phyloP scores from a whole-genome alignment of 2,797 vertebrate species.

The Perodicticus potto region DNA sequence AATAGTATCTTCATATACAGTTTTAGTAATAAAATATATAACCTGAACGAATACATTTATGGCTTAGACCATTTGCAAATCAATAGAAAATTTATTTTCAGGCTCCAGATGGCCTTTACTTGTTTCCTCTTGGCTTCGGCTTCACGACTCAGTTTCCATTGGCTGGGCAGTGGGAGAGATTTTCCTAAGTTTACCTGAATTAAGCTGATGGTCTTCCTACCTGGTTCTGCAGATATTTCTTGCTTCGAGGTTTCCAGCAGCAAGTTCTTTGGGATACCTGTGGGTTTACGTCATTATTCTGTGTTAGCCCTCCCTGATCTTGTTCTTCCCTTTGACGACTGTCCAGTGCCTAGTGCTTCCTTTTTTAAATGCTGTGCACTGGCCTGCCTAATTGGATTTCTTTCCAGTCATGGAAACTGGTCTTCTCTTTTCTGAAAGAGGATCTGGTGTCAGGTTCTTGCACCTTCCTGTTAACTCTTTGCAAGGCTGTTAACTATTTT shows the following conservation, averaged over 20 bases:
- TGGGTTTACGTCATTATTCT: background rate
- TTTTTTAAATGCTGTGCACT: background rate
- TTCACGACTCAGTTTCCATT: conserved; percentile 16
- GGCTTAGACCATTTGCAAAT: background rate
- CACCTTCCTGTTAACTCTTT: background rate
- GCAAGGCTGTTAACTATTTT: background rate
- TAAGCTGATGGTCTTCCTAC: background rate
- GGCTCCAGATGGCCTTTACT: background rate
- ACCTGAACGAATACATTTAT: conserved; percentile 5
- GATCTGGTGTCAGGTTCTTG: background rate
- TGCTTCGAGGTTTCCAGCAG: background rate
- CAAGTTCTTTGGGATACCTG: background rate
- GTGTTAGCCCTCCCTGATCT: background rate
- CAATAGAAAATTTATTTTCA: background rate
- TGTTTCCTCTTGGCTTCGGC: conserved; percentile 13
- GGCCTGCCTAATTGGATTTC: background rate
- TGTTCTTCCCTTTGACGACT: background rate
- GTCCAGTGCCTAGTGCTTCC: background rate
- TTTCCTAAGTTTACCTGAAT: conserved; percentile 6
- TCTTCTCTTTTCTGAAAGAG: background rate
- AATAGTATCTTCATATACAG: background rate
- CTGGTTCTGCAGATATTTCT: background rate
- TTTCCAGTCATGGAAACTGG: background rate
- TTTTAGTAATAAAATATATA: background rate
- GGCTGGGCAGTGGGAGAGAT: background rate